Evolutionary conservation across 2,888 invertebrate species (phyloP).

Genomic region (Imbricaverruca yamaguchii): DNA sequence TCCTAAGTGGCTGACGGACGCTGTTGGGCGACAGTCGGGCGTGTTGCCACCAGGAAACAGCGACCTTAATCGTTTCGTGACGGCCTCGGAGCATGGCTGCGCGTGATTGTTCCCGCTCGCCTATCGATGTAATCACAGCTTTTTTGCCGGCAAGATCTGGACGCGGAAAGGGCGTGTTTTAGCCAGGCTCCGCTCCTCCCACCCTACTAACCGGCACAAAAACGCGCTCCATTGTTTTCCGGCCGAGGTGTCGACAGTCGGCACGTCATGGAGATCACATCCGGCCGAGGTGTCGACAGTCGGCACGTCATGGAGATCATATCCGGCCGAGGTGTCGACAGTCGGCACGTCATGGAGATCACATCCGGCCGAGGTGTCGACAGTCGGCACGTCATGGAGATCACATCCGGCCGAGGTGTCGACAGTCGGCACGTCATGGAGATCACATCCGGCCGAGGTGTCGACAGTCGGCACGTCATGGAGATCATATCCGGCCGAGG

Average conservation of each 20-base stretch:
- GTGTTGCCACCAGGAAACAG: neutral
- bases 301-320: no score
- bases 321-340: neutral
- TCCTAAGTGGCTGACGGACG: neutral
- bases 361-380: neutral
- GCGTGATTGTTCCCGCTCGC: neutral
- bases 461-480: neutral
- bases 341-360: no score
- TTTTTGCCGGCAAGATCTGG: neutral
- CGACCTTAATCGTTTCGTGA: neutral
- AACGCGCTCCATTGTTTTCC: neutral
- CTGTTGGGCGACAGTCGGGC: neutral
- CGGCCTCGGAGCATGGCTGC: neutral
- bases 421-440: neutral
- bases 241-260: neutral
- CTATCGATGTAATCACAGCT: neutral
- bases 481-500: neutral
- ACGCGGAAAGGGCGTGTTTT: neutral
- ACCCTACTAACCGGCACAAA: neutral
- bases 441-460: neutral
- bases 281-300: neutral
- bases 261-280: no score
- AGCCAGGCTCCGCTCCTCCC: neutral
- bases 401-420: neutral
- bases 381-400: no score